Base-by-base conservation (phyloP, 2,888 invertebrate species). In the Hirtodrosophila confusa region DNA sequence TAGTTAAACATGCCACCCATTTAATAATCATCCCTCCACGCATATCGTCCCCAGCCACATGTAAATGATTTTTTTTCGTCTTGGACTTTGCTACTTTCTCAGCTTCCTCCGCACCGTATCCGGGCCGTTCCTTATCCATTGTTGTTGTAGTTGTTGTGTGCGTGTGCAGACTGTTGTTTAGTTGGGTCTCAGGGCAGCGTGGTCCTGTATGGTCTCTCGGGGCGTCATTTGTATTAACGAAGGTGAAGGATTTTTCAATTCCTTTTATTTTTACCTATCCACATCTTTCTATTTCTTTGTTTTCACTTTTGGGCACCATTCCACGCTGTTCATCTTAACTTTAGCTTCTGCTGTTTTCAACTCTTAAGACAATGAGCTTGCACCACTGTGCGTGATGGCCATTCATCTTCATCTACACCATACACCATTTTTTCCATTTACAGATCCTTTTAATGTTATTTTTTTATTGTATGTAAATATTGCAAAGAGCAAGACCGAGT, bases 1-100 rank as follows among this genome's bases (percentile, higher is more conserved):
- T 88, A 86, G 87, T 84, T 84, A 75, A 89, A 89, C 90, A 89
- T 87, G 89, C 89, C 90, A 89, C 89, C 90, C 90, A 90, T 89
- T 90, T 90, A 89, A 90, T 90, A 90, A 90, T 89, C 90, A 89
- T 87, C 90, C 90, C 90, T 88, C 76, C 85, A 69, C 67, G 78
- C 64, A 67, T 69, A 43, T 62, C 78, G 61, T 45, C 43, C 66
- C 50, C 62, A 61, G 69, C 54, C 84, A 79, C 88, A 88, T 88
- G 89, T 82, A 88, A 88, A 88, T 88, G 75, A 73, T 84, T 87
- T 85, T 64, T 72, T 80, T 54, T 45, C 55, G 39, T 56, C 48
- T 43, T 44, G 43, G 51, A 47, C 49, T 55, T 65, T 66, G 78
- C 71, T 67, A 67, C 86, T 75, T 84, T 80, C 78, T 65, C 56